Percentiles rank a stretch among this genome's conserved stretches.
Conservation (phyloP, 1,140 invertebrate genomes). For the Drosophila rhopaloa region DNA sequence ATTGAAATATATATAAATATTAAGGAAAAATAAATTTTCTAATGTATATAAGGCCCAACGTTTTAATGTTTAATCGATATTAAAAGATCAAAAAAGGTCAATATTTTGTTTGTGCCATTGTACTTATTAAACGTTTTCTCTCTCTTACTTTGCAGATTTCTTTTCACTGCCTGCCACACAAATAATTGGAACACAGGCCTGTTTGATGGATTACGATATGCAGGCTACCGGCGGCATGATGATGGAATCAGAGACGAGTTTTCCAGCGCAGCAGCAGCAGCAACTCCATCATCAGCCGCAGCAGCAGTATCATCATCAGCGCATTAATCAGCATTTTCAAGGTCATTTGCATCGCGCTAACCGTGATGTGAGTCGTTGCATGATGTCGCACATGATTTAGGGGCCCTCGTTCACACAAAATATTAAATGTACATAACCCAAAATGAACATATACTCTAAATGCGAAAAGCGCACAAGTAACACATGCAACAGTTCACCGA, state of each 20-base stretch:
- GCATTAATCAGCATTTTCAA: conserved; percentile 79
- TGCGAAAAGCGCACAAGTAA: conserved; percentile 24
- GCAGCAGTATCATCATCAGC: conserved; percentile 49
- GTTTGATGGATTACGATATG: conserved; percentile 76
- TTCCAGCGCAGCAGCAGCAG: conserved; percentile 33
- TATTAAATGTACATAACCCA: conserved; percentile 29
- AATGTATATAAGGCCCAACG: too few relatives aligned
- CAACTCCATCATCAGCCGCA: conserved; percentile 37
- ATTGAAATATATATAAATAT: too few relatives aligned
- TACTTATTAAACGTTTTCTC: conserved; percentile 2
- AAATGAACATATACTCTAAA: conserved; percentile 17
- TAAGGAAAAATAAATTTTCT: too few relatives aligned
- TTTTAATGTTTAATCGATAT: too few relatives aligned
- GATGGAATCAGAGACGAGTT: conserved; percentile 33
- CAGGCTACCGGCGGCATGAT: conserved; percentile 49
- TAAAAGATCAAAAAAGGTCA: too few relatives aligned
- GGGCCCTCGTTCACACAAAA: conserved; percentile 36
- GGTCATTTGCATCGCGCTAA: conserved; percentile 84
- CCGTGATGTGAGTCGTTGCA: conserved; percentile 84
- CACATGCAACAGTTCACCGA: conserved; percentile 56
- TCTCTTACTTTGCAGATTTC: conserved; percentile 63
- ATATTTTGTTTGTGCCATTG: neutral
- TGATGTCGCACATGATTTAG: conserved; percentile 84
- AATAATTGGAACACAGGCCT: conserved; percentile 78
- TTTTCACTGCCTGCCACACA: conserved; percentile 78